Percentiles rank a stretch among this genome's conserved stretches.
Conservation (phyloP, 2,113 vertebrate genomes). For the Tauraco erythrolophus region DNA sequence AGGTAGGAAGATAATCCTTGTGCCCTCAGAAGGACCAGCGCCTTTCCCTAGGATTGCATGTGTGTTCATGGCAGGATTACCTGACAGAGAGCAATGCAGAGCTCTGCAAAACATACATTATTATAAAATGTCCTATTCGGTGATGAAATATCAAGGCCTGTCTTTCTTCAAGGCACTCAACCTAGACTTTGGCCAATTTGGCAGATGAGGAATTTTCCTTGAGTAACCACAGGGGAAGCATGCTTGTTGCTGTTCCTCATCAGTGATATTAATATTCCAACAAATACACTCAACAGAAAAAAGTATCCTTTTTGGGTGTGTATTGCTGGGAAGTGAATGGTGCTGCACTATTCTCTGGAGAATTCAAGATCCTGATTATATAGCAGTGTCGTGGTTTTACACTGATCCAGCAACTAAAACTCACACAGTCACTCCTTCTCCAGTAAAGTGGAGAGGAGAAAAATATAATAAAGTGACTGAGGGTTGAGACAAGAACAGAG, state of each 20-base stretch:
- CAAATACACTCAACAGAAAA: not conserved
- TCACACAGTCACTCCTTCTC: no score
- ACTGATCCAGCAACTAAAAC: no score
- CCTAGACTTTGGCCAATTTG: not conserved
- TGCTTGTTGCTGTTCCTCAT: not conserved
- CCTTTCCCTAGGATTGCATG: rapidly evolving
- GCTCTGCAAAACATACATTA: not conserved
- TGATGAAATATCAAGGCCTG: not conserved
- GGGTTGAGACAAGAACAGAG: no score
- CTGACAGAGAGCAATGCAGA: not conserved
- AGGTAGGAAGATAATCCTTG: not conserved
- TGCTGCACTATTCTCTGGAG: not conserved
- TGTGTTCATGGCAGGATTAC: not conserved
- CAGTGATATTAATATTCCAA: not conserved
- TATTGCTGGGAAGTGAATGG: not conserved
- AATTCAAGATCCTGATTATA: not conserved
- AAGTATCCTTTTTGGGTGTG: not conserved
- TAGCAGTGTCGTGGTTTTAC: no score
- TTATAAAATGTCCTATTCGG: not conserved
- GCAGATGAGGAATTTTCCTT: not conserved
- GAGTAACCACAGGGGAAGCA: rapidly evolving
- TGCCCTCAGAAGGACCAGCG: not conserved
- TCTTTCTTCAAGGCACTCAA: not conserved
- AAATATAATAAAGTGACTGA: no score
- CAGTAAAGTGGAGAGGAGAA: no score